Conservation (phyloP, 2,797 vertebrate species). For the Epinephelus awoara region DNA sequence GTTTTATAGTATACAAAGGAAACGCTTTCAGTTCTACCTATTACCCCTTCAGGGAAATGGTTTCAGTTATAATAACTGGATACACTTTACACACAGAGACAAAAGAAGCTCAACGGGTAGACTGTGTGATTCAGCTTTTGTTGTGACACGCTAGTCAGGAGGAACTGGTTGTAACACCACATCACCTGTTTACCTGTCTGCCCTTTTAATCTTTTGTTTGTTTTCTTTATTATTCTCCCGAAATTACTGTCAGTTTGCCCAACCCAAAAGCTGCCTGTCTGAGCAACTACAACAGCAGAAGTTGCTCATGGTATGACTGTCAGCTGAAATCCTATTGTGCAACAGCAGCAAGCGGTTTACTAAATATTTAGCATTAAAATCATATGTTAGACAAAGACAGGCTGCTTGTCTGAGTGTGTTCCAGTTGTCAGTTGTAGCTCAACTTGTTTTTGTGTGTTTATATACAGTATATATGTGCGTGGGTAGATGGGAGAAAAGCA, state of each 20-base stretch:
- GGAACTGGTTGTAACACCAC: neutral
- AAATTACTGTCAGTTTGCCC: neutral
- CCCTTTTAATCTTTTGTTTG: neutral
- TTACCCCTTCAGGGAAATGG: conserved; percentile 36
- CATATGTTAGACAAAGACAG: neutral
- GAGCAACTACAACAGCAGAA: neutral
- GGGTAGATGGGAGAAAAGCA: neutral
- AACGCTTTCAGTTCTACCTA: conserved; percentile 31
- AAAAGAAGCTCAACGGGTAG: neutral
- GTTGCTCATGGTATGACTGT: neutral
- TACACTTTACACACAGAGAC: neutral
- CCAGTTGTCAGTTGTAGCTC: neutral
- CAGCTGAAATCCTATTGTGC: neutral
- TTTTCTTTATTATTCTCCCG: neutral
- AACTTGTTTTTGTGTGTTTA: neutral
- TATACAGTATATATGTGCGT: neutral
- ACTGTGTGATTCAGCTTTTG: neutral
- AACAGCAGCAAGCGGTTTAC: neutral
- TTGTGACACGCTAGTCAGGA: neutral
- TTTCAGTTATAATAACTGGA: conserved; percentile 23
- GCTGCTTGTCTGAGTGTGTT: neutral
- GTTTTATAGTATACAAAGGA: neutral
- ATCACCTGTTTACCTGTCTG: neutral
- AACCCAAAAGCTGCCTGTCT: neutral
- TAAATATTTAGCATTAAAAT: neutral